phyloP scores from a whole-genome alignment of 2,888 invertebrate species.

The Bugulina stolonifera region DNA sequence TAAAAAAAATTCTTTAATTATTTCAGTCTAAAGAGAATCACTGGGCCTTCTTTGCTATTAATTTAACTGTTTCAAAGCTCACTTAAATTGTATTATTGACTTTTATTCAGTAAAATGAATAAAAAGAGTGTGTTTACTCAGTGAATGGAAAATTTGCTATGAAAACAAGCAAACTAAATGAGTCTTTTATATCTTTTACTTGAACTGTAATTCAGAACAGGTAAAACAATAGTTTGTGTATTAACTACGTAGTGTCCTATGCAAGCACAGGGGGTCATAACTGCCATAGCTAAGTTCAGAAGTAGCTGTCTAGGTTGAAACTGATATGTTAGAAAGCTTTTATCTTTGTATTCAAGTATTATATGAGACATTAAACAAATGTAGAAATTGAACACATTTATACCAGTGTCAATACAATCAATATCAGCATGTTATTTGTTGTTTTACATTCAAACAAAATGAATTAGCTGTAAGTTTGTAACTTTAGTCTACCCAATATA shows the following conservation, averaged over 20 bases:
- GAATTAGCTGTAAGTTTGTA: too few species aligned
- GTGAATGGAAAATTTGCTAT: neutral
- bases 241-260: too few species aligned
- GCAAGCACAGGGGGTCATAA: too few species aligned
- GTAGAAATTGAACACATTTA: neutral
- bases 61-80: neutral
- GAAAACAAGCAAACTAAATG: slow-evolving; percentile 1
- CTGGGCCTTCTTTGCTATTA: neutral
- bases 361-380: neutral
- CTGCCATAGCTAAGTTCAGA: too few species aligned
- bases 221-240: slow-evolving; percentile 14
- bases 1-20: neutral
- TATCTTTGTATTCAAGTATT: neutral
- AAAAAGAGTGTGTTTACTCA: neutral
- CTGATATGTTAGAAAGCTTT: neutral
- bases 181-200: neutral
- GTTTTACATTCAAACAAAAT: too few species aligned
- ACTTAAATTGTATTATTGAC: slow-evolving; percentile 14
- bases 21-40: neutral
- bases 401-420: too few species aligned
- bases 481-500: too few species aligned
- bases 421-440: too few species aligned
- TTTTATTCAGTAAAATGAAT: neutral
- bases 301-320: neutral
- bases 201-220: neutral